These are phyloP conservation scores for Melinaea marsaeus DNA, from an alignment of 2,888 invertebrate genomes.

Conservation along the genomic window DNA sequence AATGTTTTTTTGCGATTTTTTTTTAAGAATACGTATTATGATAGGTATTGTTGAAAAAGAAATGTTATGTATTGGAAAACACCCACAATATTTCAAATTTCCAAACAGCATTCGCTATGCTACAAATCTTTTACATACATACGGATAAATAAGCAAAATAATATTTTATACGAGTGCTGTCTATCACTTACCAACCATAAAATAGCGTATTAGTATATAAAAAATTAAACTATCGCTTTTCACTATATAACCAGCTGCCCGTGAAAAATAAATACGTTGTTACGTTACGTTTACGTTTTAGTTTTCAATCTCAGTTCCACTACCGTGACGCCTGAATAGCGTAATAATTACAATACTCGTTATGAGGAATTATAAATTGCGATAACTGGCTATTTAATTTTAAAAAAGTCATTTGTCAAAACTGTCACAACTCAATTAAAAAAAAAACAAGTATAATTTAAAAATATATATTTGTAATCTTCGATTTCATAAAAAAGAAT, in stretches of 20 bases:
- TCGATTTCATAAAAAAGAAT: too few relatives aligned
- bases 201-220: conserved; percentile 10
- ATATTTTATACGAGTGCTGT: too few relatives aligned
- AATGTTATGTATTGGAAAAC: too few relatives aligned
- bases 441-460: too few relatives aligned
- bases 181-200: conserved; percentile 1
- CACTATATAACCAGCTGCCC: conserved; percentile 27
- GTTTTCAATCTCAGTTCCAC: conserved; percentile 52
- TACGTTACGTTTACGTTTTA: conserved; percentile 20
- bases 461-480: too few relatives aligned
- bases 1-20: too few relatives aligned
- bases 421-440: background rate
- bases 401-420: conserved; percentile 21
- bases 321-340: conserved; percentile 48
- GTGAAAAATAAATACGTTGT: conserved; percentile 30
- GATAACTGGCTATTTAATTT: background rate
- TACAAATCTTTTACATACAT: too few relatives aligned
- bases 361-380: background rate
- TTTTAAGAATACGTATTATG: too few relatives aligned
- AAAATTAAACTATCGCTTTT: conserved; percentile 34
- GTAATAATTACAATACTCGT: conserved; percentile 13
- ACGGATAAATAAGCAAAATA: too few relatives aligned
- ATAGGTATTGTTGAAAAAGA: too few relatives aligned
- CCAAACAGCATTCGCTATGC: too few relatives aligned
- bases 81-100: too few relatives aligned